These are phyloP conservation scores for Phortica okadai DNA, from an alignment of 2,888 invertebrate species.

Conservation along the genomic window DNA sequence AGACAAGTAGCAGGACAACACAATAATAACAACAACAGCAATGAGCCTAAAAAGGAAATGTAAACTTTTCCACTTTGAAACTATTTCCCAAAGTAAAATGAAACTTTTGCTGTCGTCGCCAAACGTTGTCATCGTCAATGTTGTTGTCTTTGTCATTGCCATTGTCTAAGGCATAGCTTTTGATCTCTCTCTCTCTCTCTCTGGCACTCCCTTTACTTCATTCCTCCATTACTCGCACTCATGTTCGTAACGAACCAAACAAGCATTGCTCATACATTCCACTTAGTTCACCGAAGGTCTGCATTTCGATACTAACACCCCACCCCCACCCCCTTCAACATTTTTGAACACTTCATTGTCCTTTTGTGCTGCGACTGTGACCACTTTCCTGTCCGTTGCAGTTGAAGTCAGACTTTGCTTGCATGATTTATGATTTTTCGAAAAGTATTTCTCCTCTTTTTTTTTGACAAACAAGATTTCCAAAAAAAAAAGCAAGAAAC, in stretches of 20 bases:
- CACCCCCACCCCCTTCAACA: background rate
- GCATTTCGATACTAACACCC: no score
- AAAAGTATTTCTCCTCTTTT: slow-evolving; percentile 60
- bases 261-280: no score
- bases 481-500: slow-evolving; percentile 17
- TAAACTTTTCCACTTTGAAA: slow-evolving; percentile 68
- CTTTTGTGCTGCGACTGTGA: background rate
- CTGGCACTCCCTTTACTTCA: no score
- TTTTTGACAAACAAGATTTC: background rate
- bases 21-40: slow-evolving; percentile 2
- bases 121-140: background rate
- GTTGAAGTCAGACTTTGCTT: slow-evolving; percentile 57
- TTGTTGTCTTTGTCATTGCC: background rate
- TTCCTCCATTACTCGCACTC: no score
- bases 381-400: slow-evolving; percentile 57
- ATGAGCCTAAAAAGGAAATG: slow-evolving; percentile 23
- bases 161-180: background rate
- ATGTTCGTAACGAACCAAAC: no score
- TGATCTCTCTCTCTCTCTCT: background rate
- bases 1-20: background rate
- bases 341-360: background rate
- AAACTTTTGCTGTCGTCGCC: slow-evolving; percentile 48
- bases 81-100: slow-evolving; percentile 65
- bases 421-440: slow-evolving; percentile 67
- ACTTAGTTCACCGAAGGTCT: no score